Conservation (phyloP, 2,797 vertebrate species). For the Galagoides demidoff region DNA sequence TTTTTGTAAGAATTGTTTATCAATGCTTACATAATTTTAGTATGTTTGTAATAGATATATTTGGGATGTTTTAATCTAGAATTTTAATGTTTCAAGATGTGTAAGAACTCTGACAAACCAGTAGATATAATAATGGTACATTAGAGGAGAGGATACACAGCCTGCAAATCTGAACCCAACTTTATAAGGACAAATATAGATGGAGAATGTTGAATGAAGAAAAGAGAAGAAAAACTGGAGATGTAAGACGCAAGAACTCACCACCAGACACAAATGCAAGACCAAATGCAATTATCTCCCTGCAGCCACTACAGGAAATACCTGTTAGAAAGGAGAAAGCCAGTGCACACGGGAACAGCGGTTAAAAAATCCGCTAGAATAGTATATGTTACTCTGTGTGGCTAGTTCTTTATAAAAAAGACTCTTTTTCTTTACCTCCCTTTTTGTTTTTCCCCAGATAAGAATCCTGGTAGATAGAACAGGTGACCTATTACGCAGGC, state of each 20-base stretch:
- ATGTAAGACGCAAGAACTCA: not conserved
- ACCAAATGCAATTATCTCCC: not conserved
- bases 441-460: not conserved
- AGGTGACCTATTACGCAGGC: not conserved
- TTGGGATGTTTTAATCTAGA: not conserved
- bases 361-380: not conserved
- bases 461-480: not conserved
- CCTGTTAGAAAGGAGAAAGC: not conserved
- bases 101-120: slow-evolving; percentile 4
- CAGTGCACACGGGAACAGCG: not conserved
- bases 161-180: not conserved
- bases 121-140: not conserved
- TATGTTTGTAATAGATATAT: not conserved
- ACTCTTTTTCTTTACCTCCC: not conserved
- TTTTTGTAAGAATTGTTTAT: slow-evolving; percentile 41
- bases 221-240: not conserved
- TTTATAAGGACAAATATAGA: not conserved
- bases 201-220: not conserved
- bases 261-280: fast-evolving
- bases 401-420: not conserved
- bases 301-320: not conserved
- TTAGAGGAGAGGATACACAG: not conserved
- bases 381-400: not conserved
- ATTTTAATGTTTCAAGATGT: slow-evolving; percentile 41
- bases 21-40: slow-evolving; percentile 1